Percentiles rank a stretch among this genome's conserved stretches.
Conservation (phyloP, 2,888 invertebrate genomes). For the Thymelicus sylvestris region DNA sequence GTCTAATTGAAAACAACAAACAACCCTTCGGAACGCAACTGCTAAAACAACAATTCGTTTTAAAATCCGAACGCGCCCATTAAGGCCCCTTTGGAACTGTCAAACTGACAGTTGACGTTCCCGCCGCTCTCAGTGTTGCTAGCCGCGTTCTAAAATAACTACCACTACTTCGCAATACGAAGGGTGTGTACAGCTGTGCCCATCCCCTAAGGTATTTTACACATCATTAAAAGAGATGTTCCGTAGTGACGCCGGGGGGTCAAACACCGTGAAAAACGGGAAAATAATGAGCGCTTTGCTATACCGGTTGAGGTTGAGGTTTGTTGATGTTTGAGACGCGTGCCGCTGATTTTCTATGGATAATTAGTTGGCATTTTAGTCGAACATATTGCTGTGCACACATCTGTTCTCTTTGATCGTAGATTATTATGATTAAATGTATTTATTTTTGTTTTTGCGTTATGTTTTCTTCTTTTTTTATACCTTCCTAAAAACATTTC, state of each 20-base stretch:
- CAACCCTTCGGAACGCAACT: conserved; percentile 44
- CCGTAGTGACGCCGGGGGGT: conserved; percentile 56
- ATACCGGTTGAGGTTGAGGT: conserved; percentile 43
- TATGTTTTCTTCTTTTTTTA: neutral
- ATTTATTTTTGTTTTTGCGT: neutral
- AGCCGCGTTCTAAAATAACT: conserved; percentile 43
- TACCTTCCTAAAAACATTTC: too few species aligned
- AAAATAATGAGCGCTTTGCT: conserved; percentile 62
- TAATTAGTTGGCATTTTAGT: conserved; percentile 39
- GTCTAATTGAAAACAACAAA: conserved; percentile 39
- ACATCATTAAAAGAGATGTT: conserved; percentile 68
- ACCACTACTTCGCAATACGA: conserved; percentile 37
- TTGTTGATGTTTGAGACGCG: conserved; percentile 42
- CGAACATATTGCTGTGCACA: conserved; percentile 1
- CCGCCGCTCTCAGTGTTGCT: conserved; percentile 47
- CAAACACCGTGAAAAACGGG: conserved; percentile 74
- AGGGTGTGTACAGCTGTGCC: conserved; percentile 48
- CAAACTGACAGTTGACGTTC: conserved; percentile 73
- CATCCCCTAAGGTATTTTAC: conserved; percentile 64
- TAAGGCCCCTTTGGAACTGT: conserved; percentile 67
- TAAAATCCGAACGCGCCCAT: conserved; percentile 68
- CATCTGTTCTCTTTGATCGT: conserved; percentile 20
- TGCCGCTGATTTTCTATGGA: conserved; percentile 41
- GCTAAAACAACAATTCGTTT: conserved; percentile 69
- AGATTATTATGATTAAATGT: neutral